Percentiles rank a stretch among this genome's conserved stretches.
These are phyloP conservation scores for Drosophila tanythrix DNA, from an alignment of 2,888 invertebrate species.

Conservation along the genomic window DNA sequence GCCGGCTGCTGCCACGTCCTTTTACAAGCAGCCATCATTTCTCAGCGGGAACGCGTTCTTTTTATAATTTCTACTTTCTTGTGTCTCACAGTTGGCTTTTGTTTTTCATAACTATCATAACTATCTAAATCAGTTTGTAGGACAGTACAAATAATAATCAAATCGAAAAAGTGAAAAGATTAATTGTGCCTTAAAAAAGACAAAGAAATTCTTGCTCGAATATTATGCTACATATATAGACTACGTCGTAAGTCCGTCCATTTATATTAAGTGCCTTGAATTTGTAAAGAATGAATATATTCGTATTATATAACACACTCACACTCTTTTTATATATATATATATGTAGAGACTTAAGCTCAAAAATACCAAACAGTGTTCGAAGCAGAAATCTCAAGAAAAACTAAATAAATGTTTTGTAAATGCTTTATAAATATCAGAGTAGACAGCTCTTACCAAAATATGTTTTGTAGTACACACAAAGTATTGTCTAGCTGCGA, in stretches of 20 bases:
- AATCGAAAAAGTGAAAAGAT: slow-evolving; percentile 31
- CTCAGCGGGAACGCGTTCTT: slow-evolving; percentile 58
- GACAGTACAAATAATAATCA: slow-evolving; percentile 62
- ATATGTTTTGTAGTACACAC: slow-evolving; percentile 32
- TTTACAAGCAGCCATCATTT: slow-evolving; percentile 10
- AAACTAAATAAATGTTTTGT: slow-evolving; percentile 24
- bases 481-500: neutral
- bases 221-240: slow-evolving; percentile 45
- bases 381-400: slow-evolving; percentile 9
- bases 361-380: slow-evolving; percentile 12
- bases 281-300: slow-evolving; percentile 15
- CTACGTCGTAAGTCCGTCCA: slow-evolving; percentile 68
- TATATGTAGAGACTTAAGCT: slow-evolving; percentile 46
- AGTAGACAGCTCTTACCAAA: slow-evolving; percentile 29
- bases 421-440: slow-evolving; percentile 28
- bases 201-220: slow-evolving; percentile 36
- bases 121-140: slow-evolving; percentile 54
- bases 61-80: slow-evolving; percentile 20
- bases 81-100: slow-evolving; percentile 21
- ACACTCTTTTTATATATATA: slow-evolving; percentile 28
- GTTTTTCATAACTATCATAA: slow-evolving; percentile 4
- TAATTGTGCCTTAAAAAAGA: slow-evolving; percentile 61
- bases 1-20: slow-evolving; percentile 46
- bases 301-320: slow-evolving; percentile 23
- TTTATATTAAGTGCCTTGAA: slow-evolving; percentile 61